Base-by-base conservation (phyloP, 2,113 vertebrate species). In the Puma concolor region DNA sequence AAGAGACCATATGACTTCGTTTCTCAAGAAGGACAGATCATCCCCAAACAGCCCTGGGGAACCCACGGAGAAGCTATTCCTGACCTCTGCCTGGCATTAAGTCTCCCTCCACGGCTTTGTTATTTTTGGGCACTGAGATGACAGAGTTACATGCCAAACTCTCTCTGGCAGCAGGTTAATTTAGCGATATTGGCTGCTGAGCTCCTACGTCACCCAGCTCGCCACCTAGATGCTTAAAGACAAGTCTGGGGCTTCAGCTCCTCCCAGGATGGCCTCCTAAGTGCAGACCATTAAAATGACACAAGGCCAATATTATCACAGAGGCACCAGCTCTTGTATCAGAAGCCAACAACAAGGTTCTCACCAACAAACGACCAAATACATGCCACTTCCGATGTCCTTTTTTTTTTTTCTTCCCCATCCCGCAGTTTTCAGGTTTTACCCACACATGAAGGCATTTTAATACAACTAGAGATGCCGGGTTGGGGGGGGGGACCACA, bases 381-480 rank as follows among this genome's bases (percentile, higher is more conserved):
- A 54, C 2, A 69, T 57, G 13, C 94, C 50, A 91, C 72, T 95
- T 31, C 60, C 88, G 83, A 84, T 76, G 89, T 94, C 95, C 97
- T 98, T 21, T 85, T 33, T 69, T 72, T 52, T 71, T 54, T 67
- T 25, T 52, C 23, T 15, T 71, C 33, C 4, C 72, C 38, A 33
- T 92, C 89, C 98, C 14, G 69, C 48, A 71, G 44, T 77, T 90
- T 97, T 97, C 88, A 96, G 91, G 81, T 95, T 93, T 80, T 88
- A 90, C 69, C 96, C 67, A 95, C 67, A 98, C 91, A 97, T 72
- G 77, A 98, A 41, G 74, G 86, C 66, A 87, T 95, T 97, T 98
- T 96, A 96, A 98, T 88, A 60, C 87, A 98, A 98, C 94, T 44
- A 91, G 96, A 98, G 91, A 97, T 94, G 97, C 85, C 80, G 95